Base-by-base conservation (phyloP, 2,113 vertebrate genomes). In the Nyctibius bracteatus region DNA sequence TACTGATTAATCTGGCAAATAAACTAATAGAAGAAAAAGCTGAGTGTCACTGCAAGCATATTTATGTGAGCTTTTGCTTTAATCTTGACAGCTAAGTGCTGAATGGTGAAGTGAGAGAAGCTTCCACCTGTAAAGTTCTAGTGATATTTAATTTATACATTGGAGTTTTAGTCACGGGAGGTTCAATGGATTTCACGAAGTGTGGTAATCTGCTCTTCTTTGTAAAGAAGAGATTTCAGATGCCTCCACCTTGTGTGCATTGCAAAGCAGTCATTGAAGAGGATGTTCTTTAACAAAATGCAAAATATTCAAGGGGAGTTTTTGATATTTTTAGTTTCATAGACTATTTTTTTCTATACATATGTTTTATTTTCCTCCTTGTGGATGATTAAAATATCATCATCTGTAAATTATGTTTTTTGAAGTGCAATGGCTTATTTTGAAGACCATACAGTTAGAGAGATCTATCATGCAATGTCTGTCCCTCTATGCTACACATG, bases 1-100 rank as follows among this genome's bases (percentile, higher is more conserved):
- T 95, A 86, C 90, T 97, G 86, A 97, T 97, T 97, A 94, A 75
- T 92, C 91, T 84, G 62, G 54, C 37, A 78, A 90, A 85, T 87
- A 95, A 93, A 91, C 83, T 92, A 86, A 92, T 52, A 77, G 52
- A 91, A 39, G 44, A 74, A 57, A 91, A 81, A 96, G 49, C 81
- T 74, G 54, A 95, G 58, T 88, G 94, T 59, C 61, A 81, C 54
- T 87, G 57, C 49, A 94, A 83, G 80, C 47, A 16, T 73, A 87
- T 96, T 97, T 95, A 57, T 87, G 44, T 88, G 86, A 78, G 67
- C 17, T 92, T 95, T 85, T 88, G 89, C 47, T 84, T 84, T 94
- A 91, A 86, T 94, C 71, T 96, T 91, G 41, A 81, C 25, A 74
- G 31, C 62, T 86, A 55, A 86, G 51, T 94, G 80, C 81, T 96